Base-by-base conservation (phyloP, 37 sponge, comb jelly and placozoan species). In the Hexactinellida sp. region DNA sequence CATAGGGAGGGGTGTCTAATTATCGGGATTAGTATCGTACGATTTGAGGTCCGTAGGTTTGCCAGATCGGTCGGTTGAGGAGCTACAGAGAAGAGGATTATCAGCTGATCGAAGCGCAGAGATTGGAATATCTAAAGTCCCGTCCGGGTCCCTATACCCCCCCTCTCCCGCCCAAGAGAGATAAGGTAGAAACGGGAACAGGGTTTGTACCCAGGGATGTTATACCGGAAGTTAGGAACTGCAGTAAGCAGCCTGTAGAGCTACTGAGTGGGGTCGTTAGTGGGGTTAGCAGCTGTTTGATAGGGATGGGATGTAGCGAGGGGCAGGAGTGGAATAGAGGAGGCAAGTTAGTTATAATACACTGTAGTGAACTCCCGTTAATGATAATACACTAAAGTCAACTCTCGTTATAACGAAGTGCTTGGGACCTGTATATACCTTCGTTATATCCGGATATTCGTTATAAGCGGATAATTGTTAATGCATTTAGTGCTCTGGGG, bases 1-100 rank as follows among this genome's bases (percentile, higher is more conserved):
- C n/a, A n/a, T n/a, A n/a, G n/a, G n/a, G n/a, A n/a, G n/a, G n/a
- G n/a, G n/a, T n/a, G n/a, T n/a, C n/a, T n/a, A n/a, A n/a, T n/a
- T n/a, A n/a, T n/a, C n/a, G n/a, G n/a, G n/a, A n/a, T n/a, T n/a
- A n/a, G n/a, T n/a, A n/a, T n/a, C n/a, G n/a, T n/a, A n/a, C n/a
- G n/a, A n/a, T n/a, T n/a, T n/a, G n/a, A n/a, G n/a, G n/a, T n/a
- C n/a, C n/a, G 0, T 39, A 94, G 94, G 84, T 90, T 36, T 94
- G 95, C 76, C 89, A 84, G 37, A 90, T 94, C 30, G 95, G 95
- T 0, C 82, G 71, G 55, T 38, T 55, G 71, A 51, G 95, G 24
- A 41, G 51, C 3, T 94, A 94, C 39, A 54, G 38, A 21, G 37
- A 83, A 32, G 25, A 76, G 30, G 91, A 92, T 19, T 90, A 90